A percentile compares a stretch with the other conserved stretches of the same genome.
phyloP scores from a whole-genome alignment of 2,888 invertebrate species.

The Napeogenes inachia region DNA sequence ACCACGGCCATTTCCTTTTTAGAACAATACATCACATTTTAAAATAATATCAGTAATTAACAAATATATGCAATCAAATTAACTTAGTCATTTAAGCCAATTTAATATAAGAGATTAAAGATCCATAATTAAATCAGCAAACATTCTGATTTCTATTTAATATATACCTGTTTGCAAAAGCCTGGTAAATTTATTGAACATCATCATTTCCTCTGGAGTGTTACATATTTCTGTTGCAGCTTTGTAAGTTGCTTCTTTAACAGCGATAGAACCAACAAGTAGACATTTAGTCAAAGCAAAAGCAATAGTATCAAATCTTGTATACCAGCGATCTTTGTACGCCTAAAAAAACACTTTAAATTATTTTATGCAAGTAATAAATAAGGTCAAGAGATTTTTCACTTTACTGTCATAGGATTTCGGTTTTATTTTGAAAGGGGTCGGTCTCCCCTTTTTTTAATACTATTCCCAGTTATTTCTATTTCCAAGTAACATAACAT shows the following conservation, averaged over 20 bases:
- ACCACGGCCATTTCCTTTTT: conserved; percentile 75
- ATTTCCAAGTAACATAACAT: no score
- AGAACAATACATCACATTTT: conserved; percentile 2
- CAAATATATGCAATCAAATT: no score
- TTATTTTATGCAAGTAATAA: background rate
- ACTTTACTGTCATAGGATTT: no score
- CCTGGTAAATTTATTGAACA: conserved; percentile 79
- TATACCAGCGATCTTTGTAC: conserved; percentile 69
- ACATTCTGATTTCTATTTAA: conserved; percentile 1
- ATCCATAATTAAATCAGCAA: no score
- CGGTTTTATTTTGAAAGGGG: no score
- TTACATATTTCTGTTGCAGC: conserved; percentile 75
- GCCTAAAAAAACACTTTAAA: conserved; percentile 49
- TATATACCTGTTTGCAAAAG: conserved; percentile 64
- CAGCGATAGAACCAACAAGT: conserved; percentile 46
- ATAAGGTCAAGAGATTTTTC: background rate
- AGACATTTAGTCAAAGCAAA: conserved; percentile 81
- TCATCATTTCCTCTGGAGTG: conserved; percentile 80
- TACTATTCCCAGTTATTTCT: no score
- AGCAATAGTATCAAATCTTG: conserved; percentile 77
- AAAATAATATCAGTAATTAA: no score
- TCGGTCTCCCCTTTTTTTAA: no score
- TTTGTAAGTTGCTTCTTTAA: conserved; percentile 75
- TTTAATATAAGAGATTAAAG: no score
- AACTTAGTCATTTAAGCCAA: no score